These are phyloP conservation scores for Pogonus chalceus DNA, from an alignment of 1,140 invertebrate genomes.

Conservation along the genomic window DNA sequence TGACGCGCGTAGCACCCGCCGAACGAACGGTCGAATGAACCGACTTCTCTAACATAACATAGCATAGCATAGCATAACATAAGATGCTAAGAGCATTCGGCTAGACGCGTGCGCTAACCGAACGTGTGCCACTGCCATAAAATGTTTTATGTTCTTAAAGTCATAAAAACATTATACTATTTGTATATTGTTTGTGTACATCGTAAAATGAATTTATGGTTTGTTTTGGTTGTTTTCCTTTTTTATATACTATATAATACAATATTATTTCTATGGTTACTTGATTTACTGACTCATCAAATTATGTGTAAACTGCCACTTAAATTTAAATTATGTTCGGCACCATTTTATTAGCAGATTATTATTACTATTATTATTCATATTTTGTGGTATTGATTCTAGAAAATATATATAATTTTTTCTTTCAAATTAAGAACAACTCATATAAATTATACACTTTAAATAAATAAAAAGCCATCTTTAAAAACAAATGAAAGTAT, in stretches of 20 bases:
- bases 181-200: conserved; percentile 5
- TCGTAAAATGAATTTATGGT: conserved; percentile 6
- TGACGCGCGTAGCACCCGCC: not conserved
- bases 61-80: conserved; percentile 7
- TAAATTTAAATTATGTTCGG: no score
- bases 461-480: no score
- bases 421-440: no score
- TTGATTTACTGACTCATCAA: conserved; percentile 1
- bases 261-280: not conserved
- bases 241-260: not conserved
- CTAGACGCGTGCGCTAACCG: not conserved
- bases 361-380: no score
- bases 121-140: conserved; percentile 23
- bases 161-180: conserved; percentile 17
- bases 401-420: no score
- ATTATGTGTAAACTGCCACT: not conserved
- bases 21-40: not conserved
- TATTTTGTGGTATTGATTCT: no score
- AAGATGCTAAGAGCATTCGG: conserved; percentile 10
- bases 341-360: no score
- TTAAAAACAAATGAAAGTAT: no score
- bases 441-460: no score
- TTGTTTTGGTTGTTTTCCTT: not conserved
- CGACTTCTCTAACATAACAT: not conserved
- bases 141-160: conserved; percentile 23